phyloP scores from a whole-genome alignment of 2,113 vertebrate genomes.

The Phylloscopus trochiloides region DNA sequence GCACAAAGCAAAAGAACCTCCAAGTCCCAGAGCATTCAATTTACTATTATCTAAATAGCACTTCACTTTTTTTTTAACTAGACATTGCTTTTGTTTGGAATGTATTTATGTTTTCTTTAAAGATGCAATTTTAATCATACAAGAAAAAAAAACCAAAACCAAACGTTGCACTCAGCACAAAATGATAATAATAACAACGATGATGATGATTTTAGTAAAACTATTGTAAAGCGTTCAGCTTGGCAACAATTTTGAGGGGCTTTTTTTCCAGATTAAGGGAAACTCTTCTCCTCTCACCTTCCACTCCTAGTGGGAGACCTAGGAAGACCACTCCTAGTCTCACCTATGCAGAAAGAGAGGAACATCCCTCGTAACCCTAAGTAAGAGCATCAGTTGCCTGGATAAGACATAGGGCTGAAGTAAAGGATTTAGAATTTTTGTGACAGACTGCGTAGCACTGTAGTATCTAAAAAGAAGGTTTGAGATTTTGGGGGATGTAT shows the following conservation, averaged over 20 bases:
- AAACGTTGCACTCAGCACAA: accelerated
- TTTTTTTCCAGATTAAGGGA: background rate
- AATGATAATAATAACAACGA: background rate
- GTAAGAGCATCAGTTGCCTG: background rate
- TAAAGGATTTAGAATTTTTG: background rate
- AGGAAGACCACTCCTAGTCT: background rate
- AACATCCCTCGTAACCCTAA: background rate
- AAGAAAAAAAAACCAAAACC: background rate
- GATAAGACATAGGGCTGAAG: background rate
- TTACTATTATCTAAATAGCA: background rate
- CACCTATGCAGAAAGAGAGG: background rate
- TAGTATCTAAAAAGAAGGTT: background rate
- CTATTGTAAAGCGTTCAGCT: background rate
- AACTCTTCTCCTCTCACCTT: background rate
- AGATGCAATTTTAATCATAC: background rate
- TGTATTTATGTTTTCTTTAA: background rate
- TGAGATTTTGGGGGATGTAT: background rate
- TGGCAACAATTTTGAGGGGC: background rate
- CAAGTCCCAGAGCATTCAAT: background rate
- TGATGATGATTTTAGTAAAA: background rate
- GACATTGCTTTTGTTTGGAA: background rate
- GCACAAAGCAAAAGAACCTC: background rate
- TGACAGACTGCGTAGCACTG: background rate
- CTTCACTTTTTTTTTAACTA: background rate
- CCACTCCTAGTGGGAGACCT: background rate